phyloP scores from a whole-genome alignment of 2,797 vertebrate species.

The Gouania willdenowi region DNA sequence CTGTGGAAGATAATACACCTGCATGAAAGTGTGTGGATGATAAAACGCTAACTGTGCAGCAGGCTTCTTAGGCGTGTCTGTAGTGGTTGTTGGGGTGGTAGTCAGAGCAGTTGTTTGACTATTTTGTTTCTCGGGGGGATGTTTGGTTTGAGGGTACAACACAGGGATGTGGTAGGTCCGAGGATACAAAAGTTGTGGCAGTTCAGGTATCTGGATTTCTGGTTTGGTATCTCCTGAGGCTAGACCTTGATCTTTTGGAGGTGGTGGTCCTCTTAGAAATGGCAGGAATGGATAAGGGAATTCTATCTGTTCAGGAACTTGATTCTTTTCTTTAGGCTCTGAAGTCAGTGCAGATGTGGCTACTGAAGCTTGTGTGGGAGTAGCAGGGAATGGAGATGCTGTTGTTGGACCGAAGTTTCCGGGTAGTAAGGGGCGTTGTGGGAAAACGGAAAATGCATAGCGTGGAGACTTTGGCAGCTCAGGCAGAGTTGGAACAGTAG shows the following conservation, averaged over 20 bases:
- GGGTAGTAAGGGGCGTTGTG: slow-evolving; percentile 18
- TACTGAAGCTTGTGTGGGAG: not conserved
- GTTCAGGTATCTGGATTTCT: not conserved
- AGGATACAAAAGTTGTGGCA: slow-evolving; percentile 1
- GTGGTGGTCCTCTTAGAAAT: not conserved
- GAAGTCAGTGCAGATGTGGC: not conserved
- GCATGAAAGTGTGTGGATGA: slow-evolving; percentile 17
- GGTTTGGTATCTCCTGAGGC: not conserved
- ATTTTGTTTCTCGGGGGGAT: not conserved
- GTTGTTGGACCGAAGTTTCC: slow-evolving; percentile 7
- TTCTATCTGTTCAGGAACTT: not conserved
- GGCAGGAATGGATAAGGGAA: slow-evolving; percentile 16
- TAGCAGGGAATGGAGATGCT: slow-evolving; percentile 2
- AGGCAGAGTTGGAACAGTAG: not conserved
- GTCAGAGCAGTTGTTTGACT: not conserved
- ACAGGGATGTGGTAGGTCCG: slow-evolving; percentile 9
- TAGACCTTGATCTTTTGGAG: not conserved
- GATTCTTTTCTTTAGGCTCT: not conserved
- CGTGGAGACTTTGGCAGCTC: slow-evolving; percentile 2
- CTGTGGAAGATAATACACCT: slow-evolving; percentile 3
- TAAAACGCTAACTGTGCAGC: slow-evolving; percentile 7
- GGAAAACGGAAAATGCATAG: slow-evolving; percentile 1
- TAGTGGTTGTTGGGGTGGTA: not conserved
- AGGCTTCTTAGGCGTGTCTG: not conserved
- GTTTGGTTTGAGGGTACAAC: slow-evolving; percentile 11